A percentile compares a stretch with the other conserved stretches of the same genome.
Conservation (phyloP, 1,140 invertebrate genomes). For the Penaeus chinensis region DNA sequence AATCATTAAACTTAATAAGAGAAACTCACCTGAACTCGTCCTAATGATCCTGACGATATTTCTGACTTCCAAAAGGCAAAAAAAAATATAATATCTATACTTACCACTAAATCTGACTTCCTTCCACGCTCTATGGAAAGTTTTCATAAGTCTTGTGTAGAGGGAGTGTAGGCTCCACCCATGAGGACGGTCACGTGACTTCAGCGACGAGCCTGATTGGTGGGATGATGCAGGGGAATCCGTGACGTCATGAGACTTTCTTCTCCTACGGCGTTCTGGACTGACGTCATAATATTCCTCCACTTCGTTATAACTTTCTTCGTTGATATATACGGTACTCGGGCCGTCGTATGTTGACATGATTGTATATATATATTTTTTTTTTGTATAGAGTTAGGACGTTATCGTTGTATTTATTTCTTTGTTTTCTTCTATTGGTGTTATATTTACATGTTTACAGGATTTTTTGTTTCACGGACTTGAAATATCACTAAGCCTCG, state of each 20-base stretch:
- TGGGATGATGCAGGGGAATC: conserved; percentile 40
- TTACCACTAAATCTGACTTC: conserved; percentile 53
- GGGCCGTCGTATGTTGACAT: conserved; percentile 21
- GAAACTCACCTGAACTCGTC: too few relatives aligned
- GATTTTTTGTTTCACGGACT: too few relatives aligned
- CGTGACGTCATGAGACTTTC: conserved; percentile 15
- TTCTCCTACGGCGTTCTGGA: conserved; percentile 41
- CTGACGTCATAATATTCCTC: conserved; percentile 38
- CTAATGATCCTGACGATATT: too few relatives aligned
- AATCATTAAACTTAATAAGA: too few relatives aligned
- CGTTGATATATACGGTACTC: conserved; percentile 38
- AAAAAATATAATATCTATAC: background rate
- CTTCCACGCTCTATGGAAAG: conserved; percentile 56
- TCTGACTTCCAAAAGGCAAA: background rate
- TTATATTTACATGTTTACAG: too few relatives aligned
- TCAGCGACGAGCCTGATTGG: conserved; percentile 26
- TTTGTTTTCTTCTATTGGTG: too few relatives aligned
- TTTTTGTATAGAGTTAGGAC: too few relatives aligned
- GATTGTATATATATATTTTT: background rate
- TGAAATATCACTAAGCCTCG: too few relatives aligned
- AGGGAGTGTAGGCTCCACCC: conserved; percentile 49
- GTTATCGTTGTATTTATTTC: too few relatives aligned
- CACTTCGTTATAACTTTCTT: conserved; percentile 24
- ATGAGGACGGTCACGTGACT: background rate
- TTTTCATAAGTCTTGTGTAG: conserved; percentile 43